Base-by-base conservation (phyloP, 2,113 vertebrate species). In the Stigmatopora argus region DNA sequence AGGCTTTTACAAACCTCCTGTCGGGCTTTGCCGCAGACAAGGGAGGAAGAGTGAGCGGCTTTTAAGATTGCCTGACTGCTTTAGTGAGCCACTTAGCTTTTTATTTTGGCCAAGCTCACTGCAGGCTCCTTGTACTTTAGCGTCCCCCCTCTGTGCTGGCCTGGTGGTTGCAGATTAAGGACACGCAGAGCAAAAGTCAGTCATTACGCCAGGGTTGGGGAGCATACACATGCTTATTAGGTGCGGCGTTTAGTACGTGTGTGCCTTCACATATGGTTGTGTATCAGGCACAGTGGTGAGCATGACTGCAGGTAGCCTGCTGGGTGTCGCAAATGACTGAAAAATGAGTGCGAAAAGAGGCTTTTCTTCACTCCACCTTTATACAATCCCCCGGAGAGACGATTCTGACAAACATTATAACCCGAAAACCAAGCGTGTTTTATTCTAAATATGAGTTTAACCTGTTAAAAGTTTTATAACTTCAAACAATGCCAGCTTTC, bases 381-480 rank as follows among this genome's bases (percentile, higher is more conserved):
- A 19, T 61, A 15, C 71, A n/a, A 52, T 53, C 68, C 82, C 78
- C 83, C 0, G 47, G 81, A 81, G 81, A 83, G 70, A 46, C 3
- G 72, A 72, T 15, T 65, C 75, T 70, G 81, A 85, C 84, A 80
- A 81, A 80, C 81, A 78, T 44, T 71, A 72, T 75, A 73, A 80
- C 81, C 73, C 71, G 69, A 67, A 79, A 77, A 69, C 53, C 41
- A 47, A 75, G 69, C 56, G 53, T 12, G 61, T 73, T 84, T 83
- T 73, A 65, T 77, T 86, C 80, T 78, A 84, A 87, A 84, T 80
- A 72, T 75, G 82, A 88, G 79, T 83, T 87, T 81, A 88, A 87
- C 85, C 88, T 73, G 80, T 72, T 70, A 86, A 83, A 86, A 88
- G 85, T 84, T 81, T 77, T 71, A 78, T 76, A 76, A 75, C 77